These are phyloP conservation scores for Xerus rutilus DNA, from an alignment of 2,797 vertebrate species.

Conservation along the genomic window DNA sequence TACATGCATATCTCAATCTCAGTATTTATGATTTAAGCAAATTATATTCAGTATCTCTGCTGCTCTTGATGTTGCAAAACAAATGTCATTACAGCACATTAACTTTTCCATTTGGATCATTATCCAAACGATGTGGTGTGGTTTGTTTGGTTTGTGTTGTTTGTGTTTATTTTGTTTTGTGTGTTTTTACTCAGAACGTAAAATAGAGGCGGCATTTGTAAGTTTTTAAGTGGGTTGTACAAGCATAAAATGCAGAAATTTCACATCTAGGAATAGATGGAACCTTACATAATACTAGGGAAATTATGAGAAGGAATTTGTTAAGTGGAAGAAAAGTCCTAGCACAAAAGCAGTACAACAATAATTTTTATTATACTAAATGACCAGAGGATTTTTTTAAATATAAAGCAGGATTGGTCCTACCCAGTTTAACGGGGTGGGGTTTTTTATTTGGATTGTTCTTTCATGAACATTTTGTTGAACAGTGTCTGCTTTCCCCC, in stretches of 20 bases:
- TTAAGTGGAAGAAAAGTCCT: conserved; percentile 52
- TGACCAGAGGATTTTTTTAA: conserved; percentile 35
- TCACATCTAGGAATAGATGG: conserved; percentile 64
- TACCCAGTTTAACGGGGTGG: neutral
- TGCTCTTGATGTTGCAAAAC: conserved; percentile 79
- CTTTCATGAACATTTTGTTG: conserved; percentile 1
- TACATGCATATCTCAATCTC: conserved; percentile 75
- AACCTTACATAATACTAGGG: neutral
- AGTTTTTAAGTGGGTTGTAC: neutral
- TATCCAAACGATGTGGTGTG: conserved; percentile 65
- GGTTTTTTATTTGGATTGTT: neutral
- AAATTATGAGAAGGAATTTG: conserved; percentile 59
- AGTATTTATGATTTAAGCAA: conserved; percentile 77
- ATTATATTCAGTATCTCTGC: conserved; percentile 75
- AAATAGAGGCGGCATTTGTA: conserved; percentile 14
- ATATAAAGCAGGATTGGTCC: neutral
- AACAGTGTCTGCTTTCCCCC: neutral
- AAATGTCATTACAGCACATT: conserved; percentile 83
- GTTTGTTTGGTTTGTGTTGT: neutral
- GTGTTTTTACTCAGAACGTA: conserved; percentile 39
- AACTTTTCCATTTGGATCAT: conserved; percentile 82
- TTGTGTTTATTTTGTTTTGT: conserved; percentile 10
- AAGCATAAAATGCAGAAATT: conserved; percentile 2
- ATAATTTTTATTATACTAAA: conserved; percentile 60
- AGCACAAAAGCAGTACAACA: conserved; percentile 64